A percentile compares a stretch with the other conserved stretches of the same genome.
phyloP scores from a whole-genome alignment of 2,888 invertebrate species.

The Trichacis sp. region DNA sequence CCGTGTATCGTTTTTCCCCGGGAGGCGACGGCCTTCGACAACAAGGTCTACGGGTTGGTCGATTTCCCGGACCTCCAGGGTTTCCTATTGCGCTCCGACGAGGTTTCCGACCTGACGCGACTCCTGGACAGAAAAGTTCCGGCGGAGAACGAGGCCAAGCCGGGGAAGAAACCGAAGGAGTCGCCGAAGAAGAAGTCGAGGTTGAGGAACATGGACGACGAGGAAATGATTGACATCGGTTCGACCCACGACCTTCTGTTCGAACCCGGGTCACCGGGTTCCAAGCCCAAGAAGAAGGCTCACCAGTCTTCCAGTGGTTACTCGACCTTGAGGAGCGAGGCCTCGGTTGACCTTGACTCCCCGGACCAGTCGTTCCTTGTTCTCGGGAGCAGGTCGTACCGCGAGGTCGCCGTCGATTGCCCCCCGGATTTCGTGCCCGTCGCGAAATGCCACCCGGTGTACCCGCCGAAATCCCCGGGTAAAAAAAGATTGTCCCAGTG shows the following conservation, averaged over 20 bases:
- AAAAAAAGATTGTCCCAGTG: too few relatives aligned
- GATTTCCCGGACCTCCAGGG: conserved; percentile 60
- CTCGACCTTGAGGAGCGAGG: conserved; percentile 63
- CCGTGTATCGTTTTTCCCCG: conserved; percentile 56
- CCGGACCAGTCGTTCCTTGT: conserved; percentile 54
- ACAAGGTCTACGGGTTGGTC: conserved; percentile 63
- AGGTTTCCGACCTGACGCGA: conserved; percentile 59
- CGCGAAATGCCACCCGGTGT: conserved; percentile 64
- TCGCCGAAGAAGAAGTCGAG: conserved; percentile 36
- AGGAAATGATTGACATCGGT: conserved; percentile 53
- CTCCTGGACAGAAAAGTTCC: conserved; percentile 50
- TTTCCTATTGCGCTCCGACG: conserved; percentile 59
- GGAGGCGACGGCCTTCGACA: conserved; percentile 62
- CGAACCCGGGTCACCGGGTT: conserved; percentile 30
- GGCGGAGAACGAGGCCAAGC: conserved; percentile 13
- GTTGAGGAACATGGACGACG: conserved; percentile 48
- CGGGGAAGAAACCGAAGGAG: conserved; percentile 25
- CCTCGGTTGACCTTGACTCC: conserved; percentile 54
- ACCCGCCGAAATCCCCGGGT: conserved; percentile 60
- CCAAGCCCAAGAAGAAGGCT: conserved; percentile 51
- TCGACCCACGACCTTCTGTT: conserved; percentile 60
- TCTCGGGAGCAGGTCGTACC: conserved; percentile 54
- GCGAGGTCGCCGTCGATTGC: conserved; percentile 66
- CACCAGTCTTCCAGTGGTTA: conserved; percentile 64
- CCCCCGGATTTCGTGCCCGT: conserved; percentile 65